Conservation (phyloP, 2,113 vertebrate species). For the Apodemus sylvaticus region DNA sequence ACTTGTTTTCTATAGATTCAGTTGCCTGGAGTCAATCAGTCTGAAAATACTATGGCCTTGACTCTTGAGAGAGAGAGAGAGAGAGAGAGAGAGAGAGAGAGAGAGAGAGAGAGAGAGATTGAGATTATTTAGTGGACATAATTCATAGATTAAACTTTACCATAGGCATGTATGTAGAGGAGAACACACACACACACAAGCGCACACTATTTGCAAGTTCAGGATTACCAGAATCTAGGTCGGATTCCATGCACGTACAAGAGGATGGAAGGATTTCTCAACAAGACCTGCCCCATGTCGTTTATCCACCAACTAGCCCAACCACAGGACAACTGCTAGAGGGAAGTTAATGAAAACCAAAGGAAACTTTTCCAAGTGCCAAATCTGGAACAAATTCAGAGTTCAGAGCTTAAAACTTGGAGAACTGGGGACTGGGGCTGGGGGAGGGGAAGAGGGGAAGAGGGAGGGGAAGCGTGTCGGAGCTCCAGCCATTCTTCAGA, state of each 20-base stretch:
- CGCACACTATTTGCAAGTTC: background rate
- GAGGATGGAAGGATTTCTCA: background rate
- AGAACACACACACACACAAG: background rate
- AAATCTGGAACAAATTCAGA: conserved; percentile 11
- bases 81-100: too few species aligned
- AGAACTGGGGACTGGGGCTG: too few species aligned
- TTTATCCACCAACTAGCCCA: background rate
- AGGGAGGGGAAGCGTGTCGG: too few species aligned
- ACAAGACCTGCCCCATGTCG: background rate
- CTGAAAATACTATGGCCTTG: background rate
- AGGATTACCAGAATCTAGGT: background rate
- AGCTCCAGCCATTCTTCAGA: background rate
- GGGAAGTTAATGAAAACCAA: background rate
- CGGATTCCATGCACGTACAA: background rate
- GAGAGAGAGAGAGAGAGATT: background rate
- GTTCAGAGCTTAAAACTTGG: background rate
- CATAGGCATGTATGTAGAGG: background rate
- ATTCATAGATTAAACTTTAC: background rate
- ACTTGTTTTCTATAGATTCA: background rate
- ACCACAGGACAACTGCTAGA: background rate
- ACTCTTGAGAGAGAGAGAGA: background rate
- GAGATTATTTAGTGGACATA: background rate
- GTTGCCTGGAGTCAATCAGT: background rate
- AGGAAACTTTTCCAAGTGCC: background rate
- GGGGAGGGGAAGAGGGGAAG: too few species aligned